These are phyloP conservation scores for Mungos mungo DNA, from an alignment of 2,113 vertebrate genomes.

Conservation along the genomic window DNA sequence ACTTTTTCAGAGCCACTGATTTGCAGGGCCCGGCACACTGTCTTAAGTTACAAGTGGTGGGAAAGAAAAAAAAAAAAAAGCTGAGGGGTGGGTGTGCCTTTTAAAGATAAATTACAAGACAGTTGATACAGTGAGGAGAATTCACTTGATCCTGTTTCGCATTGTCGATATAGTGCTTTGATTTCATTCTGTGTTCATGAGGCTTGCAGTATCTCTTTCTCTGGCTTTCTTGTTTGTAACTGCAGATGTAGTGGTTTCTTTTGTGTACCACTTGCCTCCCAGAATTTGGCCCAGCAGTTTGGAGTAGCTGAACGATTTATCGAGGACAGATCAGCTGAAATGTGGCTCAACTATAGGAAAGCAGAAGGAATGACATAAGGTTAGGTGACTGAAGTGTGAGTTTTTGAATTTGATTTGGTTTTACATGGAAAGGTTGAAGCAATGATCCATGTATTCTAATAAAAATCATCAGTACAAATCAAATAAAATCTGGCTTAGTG, in stretches of 20 bases:
- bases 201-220: background rate
- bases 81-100: background rate
- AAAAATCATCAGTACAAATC: conserved; percentile 75
- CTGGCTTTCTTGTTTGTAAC: conserved; percentile 45
- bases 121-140: background rate
- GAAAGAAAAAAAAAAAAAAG: background rate
- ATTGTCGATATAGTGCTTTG: background rate
- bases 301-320: conserved; percentile 63
- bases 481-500: conserved; percentile 77
- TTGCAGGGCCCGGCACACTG: background rate
- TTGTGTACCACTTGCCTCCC: conserved; percentile 59
- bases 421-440: conserved; percentile 75
- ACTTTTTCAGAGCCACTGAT: background rate
- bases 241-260: conserved; percentile 64
- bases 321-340: conserved; percentile 62
- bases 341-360: conserved; percentile 48
- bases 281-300: conserved; percentile 72
- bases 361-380: conserved; percentile 68
- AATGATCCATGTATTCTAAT: conserved; percentile 78
- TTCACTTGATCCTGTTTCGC: background rate
- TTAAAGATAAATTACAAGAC: background rate
- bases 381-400: conserved; percentile 79
- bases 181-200: background rate
- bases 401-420: conserved; percentile 73
- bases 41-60: background rate